A percentile compares a stretch with the other conserved stretches of the same genome.
Evolutionary conservation across 2,113 vertebrate species (phyloP).

Genomic region (Hippocampus zosterae): DNA sequence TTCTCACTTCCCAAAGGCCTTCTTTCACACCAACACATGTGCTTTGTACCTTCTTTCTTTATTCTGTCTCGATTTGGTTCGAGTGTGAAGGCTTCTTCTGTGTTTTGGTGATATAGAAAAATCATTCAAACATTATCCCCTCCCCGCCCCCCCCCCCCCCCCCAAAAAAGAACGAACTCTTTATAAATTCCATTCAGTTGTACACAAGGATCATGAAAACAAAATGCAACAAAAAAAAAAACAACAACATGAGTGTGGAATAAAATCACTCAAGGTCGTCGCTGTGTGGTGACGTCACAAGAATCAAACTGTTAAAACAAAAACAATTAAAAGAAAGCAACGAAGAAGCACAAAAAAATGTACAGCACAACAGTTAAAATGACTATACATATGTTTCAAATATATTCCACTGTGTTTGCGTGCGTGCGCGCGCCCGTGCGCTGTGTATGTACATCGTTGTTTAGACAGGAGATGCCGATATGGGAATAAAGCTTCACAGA

Average conservation of each 20-base stretch:
- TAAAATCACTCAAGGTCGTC: not conserved
- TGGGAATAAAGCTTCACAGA: conserved; percentile 19
- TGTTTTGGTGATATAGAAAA: conserved; percentile 37
- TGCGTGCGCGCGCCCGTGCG: not conserved
- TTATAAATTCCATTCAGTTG: conserved; percentile 4
- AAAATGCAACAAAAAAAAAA: conserved; percentile 1
- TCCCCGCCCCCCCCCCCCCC: not conserved
- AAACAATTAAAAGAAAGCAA: conserved; percentile 25
- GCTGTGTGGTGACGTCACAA: not conserved
- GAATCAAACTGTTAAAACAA: conserved; percentile 4
- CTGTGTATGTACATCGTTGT: not conserved
- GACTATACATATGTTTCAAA: conserved; percentile 6
- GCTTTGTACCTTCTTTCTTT: not conserved
- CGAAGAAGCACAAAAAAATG: conserved; percentile 29
- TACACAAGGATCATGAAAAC: conserved; percentile 2
- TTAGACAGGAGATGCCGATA: not conserved
- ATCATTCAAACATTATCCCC: conserved; percentile 21
- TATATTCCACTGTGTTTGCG: conserved; percentile 7
- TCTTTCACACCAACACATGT: conserved; percentile 3
- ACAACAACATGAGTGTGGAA: not conserved
- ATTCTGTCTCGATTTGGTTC: conserved; percentile 11
- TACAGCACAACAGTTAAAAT: conserved; percentile 30
- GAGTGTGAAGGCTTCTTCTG: conserved; percentile 35
- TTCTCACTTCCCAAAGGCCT: not conserved
- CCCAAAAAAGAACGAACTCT: conserved; percentile 2